Conservation (phyloP, 2,113 vertebrate genomes). For the Coracopsis vasa region DNA sequence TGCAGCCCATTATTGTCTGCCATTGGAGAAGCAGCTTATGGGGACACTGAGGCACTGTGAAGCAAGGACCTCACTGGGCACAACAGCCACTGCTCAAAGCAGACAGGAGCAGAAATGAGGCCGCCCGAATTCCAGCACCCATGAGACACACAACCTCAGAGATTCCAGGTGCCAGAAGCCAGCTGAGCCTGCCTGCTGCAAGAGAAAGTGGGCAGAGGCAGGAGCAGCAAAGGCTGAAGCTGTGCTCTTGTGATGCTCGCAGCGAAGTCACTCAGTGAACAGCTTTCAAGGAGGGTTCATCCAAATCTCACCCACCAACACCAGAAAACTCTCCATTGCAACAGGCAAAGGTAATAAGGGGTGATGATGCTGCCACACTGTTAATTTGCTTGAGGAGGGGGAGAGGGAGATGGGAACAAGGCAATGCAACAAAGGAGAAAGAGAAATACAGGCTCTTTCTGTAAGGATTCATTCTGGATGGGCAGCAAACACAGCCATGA, state of each 20-base stretch:
- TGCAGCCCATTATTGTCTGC: background rate
- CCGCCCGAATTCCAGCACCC: background rate
- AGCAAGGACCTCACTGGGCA: background rate
- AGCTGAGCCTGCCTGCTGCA: background rate
- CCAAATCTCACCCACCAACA: background rate
- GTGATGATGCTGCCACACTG: background rate
- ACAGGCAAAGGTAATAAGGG: background rate
- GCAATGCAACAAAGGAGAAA: background rate
- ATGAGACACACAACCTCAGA: fast-evolving
- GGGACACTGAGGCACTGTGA: background rate
- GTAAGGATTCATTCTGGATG: background rate
- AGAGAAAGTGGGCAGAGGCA: background rate
- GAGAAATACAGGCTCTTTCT: background rate
- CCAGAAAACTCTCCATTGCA: background rate
- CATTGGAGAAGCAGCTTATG: background rate
- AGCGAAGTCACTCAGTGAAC: background rate
- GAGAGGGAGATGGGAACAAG: background rate
- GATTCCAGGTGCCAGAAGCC: background rate
- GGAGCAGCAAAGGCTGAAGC: background rate
- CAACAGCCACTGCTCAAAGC: background rate
- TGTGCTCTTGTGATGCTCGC: background rate
- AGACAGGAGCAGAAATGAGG: background rate
- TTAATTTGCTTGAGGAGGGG: background rate
- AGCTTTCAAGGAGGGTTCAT: background rate
- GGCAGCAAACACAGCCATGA: background rate